These are phyloP conservation scores for Dromas ardeola DNA, from an alignment of 2,113 vertebrate species.

Conservation along the genomic window DNA sequence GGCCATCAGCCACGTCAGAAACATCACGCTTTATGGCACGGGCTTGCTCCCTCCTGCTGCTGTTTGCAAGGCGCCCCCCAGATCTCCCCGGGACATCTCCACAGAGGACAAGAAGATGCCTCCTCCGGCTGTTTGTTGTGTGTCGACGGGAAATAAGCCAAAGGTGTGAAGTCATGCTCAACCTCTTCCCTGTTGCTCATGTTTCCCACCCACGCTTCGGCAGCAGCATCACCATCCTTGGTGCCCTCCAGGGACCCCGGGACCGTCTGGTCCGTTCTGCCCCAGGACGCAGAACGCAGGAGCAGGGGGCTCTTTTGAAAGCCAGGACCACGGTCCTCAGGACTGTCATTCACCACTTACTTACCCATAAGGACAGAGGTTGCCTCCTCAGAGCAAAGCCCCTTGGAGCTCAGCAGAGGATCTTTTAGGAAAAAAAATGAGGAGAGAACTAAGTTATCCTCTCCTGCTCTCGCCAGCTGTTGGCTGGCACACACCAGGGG, in stretches of 20 bases:
- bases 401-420: not conserved
- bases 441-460: not conserved
- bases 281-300: not conserved
- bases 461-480: not conserved
- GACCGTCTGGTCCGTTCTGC: accelerated
- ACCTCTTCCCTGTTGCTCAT: not conserved
- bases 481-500: not conserved
- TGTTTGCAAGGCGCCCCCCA: not conserved
- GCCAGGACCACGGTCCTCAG: not conserved
- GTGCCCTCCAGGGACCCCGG: not conserved
- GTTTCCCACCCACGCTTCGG: accelerated
- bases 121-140: not conserved
- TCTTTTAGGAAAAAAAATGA: not conserved
- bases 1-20: not conserved
- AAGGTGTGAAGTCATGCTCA: not conserved
- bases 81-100: not conserved
- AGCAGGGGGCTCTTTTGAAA: not conserved
- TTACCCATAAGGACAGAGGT: not conserved
- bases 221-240: not conserved
- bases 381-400: not conserved
- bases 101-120: not conserved
- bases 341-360: not conserved
- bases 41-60: not conserved
- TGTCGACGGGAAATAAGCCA: not conserved
- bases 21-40: accelerated